These are phyloP conservation scores for Brachionus plicatilis DNA, from an alignment of 1,140 invertebrate species.

Conservation along the genomic window DNA sequence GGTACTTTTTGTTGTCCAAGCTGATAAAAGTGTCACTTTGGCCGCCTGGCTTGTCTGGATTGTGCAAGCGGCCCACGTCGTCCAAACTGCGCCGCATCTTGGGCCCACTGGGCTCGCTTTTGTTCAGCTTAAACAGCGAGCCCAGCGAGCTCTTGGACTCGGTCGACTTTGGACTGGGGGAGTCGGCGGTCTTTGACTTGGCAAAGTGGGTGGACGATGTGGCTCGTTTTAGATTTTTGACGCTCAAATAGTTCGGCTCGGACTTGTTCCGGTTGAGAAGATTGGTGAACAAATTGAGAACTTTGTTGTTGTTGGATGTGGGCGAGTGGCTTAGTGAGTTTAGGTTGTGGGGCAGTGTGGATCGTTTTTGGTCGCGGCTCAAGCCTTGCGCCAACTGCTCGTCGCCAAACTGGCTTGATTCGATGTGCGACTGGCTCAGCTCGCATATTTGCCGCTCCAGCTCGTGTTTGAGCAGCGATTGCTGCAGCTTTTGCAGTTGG, in stretches of 20 bases:
- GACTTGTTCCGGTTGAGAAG: background rate
- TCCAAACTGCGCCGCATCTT: constrained; percentile 12
- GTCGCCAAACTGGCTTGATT: background rate
- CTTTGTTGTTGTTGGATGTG: constrained; percentile 13
- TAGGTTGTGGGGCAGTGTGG: constrained; percentile 1
- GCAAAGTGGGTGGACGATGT: constrained; percentile 16
- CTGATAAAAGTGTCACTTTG: background rate
- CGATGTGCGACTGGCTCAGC: background rate
- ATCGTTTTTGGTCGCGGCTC: background rate
- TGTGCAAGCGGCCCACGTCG: background rate
- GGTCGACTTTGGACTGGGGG: background rate
- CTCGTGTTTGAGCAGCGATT: constrained; percentile 2
- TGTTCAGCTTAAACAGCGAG: background rate
- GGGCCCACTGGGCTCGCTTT: background rate
- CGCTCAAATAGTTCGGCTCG: background rate
- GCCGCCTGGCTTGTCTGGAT: background rate
- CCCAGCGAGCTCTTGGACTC: background rate
- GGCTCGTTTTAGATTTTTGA: constrained; percentile 30
- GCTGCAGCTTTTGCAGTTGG: background rate
- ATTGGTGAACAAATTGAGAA: constrained; percentile 28
- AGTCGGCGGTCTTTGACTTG: background rate
- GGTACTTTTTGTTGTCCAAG: background rate
- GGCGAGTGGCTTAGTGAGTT: background rate
- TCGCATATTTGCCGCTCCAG: background rate
- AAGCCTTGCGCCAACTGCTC: background rate